Evolutionary conservation across 1,140 invertebrate species (phyloP).

Genomic region (Babylonia areolata): DNA sequence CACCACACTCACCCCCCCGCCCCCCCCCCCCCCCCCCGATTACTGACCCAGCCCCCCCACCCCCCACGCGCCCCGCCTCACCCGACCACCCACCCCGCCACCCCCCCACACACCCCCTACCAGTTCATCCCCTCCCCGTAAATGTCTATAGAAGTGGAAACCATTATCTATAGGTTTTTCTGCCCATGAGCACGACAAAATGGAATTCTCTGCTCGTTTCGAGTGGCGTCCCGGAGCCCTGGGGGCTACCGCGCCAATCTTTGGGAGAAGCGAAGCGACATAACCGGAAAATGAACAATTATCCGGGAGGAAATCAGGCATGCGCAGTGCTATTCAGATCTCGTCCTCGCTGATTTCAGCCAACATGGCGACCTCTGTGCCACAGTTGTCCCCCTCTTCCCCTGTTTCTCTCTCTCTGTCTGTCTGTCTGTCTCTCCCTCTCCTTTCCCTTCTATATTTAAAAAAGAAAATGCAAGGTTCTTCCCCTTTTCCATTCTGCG

Average conservation of each 20-base stretch:
- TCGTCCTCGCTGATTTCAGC: slow-evolving; percentile 7
- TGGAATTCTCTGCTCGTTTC: slow-evolving; percentile 8
- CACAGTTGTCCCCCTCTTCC: too few species aligned
- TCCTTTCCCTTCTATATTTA: too few species aligned
- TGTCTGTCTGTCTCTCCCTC: too few species aligned
- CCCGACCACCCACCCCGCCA: too few species aligned
- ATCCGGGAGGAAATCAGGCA: slow-evolving; percentile 13
- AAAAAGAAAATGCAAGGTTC: too few species aligned
- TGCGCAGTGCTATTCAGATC: slow-evolving; percentile 10
- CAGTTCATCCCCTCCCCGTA: background rate
- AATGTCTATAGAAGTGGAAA: background rate
- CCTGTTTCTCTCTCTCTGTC: too few species aligned
- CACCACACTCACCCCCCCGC: too few species aligned
- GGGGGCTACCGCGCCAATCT: background rate
- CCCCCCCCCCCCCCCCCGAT: too few species aligned
- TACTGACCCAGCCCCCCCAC: too few species aligned
- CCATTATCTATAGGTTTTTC: slow-evolving; percentile 7
- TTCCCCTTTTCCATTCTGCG: too few species aligned
- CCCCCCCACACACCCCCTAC: background rate
- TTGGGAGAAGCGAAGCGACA: slow-evolving; percentile 10
- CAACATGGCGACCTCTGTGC: slow-evolving; percentile 8
- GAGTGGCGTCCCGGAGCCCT: background rate
- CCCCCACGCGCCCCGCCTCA: too few species aligned
- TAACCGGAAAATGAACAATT: slow-evolving; percentile 26
- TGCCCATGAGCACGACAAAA: slow-evolving; percentile 16